A percentile compares a stretch with the other conserved stretches of the same genome.
Conservation (phyloP, 1,140 invertebrate species). For the Calephelis virginiensis region DNA sequence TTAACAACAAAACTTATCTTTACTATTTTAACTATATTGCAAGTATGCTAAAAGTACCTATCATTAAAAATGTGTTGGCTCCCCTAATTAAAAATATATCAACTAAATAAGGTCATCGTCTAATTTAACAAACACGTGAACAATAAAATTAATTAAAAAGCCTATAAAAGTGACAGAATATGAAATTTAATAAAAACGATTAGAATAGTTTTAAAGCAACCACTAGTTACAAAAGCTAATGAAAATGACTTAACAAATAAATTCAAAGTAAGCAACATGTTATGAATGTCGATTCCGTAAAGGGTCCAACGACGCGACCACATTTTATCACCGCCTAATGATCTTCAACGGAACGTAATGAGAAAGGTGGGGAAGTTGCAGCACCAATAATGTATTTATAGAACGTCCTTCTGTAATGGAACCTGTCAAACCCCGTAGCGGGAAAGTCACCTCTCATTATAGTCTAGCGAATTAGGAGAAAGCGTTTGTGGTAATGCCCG, state of each 20-base stretch:
- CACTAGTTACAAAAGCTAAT: neutral
- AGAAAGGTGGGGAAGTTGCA: constrained; percentile 45
- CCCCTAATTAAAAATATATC: too few species aligned
- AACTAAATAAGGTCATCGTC: too few species aligned
- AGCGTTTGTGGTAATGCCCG: constrained; percentile 31
- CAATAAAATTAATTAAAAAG: too few species aligned
- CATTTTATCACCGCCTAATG: constrained; percentile 67
- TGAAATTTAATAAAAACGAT: too few species aligned
- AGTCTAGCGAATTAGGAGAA: constrained; percentile 48
- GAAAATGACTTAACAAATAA: constrained; percentile 2
- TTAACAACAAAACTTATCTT: too few species aligned
- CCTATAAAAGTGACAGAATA: too few species aligned
- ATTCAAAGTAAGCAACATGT: constrained; percentile 18
- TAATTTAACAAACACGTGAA: too few species aligned
- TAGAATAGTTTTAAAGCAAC: too few species aligned
- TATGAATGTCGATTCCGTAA: constrained; percentile 42
- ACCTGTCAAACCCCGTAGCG: constrained; percentile 49
- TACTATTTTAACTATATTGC: too few species aligned
- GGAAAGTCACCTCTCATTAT: constrained; percentile 47
- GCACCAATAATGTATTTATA: constrained; percentile 73
- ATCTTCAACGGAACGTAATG: constrained; percentile 57
- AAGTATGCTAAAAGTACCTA: too few species aligned
- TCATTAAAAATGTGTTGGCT: too few species aligned
- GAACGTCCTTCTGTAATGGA: constrained; percentile 58
- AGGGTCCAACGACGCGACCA: constrained; percentile 35